A percentile compares a stretch with the other conserved stretches of the same genome.
These are phyloP conservation scores for Macroramphosus scolopax DNA, from an alignment of 2,797 vertebrate species.

Conservation along the genomic window DNA sequence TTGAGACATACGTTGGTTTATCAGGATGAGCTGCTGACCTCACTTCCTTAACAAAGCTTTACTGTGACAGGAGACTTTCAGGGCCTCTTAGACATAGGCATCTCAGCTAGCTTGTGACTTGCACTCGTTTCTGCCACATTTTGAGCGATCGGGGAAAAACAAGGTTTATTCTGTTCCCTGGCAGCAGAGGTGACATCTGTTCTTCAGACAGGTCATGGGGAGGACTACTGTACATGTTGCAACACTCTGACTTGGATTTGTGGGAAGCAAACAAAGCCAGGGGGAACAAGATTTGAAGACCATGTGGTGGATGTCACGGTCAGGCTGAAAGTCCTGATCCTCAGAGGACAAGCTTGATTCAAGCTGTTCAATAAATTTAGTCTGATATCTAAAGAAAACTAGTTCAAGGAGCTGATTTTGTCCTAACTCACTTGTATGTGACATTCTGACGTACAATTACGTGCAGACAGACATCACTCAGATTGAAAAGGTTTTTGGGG, in stretches of 20 bases:
- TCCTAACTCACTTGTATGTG: too few species aligned
- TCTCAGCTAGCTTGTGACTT: conserved; percentile 39
- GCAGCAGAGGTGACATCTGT: conserved; percentile 22
- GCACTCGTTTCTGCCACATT: conserved; percentile 16
- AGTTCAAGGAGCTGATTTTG: too few species aligned
- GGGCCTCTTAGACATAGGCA: conserved; percentile 1
- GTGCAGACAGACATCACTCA: too few species aligned
- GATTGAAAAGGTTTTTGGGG: too few species aligned
- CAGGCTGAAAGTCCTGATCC: conserved; percentile 13
- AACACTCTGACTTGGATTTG: too few species aligned
- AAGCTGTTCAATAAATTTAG: too few species aligned
- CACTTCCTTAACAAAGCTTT: conserved; percentile 2
- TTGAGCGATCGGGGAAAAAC: conserved; percentile 22
- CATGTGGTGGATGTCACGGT: conserved; percentile 29
- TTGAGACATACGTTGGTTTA: too few species aligned
- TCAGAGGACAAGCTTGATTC: conserved; percentile 33
- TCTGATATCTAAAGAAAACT: too few species aligned
- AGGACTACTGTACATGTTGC: conserved; percentile 6
- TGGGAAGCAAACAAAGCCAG: conserved; percentile 20
- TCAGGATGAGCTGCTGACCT: too few species aligned
- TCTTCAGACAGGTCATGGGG: conserved; percentile 42
- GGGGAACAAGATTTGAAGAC: not conserved
- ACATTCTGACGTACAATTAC: too few species aligned
- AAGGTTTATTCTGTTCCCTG: conserved; percentile 35
- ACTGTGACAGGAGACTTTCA: not conserved